These are phyloP conservation scores for Dromas ardeola DNA, from an alignment of 2,113 vertebrate species.

Conservation along the genomic window DNA sequence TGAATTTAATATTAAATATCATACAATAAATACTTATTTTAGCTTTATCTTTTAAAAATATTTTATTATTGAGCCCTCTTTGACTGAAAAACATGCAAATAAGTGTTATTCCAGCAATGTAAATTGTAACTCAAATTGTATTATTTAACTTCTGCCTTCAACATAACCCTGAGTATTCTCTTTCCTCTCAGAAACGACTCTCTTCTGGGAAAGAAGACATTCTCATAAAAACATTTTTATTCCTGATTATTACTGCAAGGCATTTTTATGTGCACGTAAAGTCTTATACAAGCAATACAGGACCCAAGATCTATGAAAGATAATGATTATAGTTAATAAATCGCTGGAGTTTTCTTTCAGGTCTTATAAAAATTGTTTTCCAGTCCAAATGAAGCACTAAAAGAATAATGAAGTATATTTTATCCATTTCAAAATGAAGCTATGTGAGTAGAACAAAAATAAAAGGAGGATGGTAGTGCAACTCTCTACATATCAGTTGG, in stretches of 20 bases:
- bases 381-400: not conserved
- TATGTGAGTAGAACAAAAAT: not conserved
- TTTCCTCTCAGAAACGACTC: not conserved
- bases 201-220: not conserved
- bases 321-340: not conserved
- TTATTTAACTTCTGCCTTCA: not conserved
- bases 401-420: not conserved
- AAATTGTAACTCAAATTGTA: not conserved
- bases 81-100: not conserved
- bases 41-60: not conserved
- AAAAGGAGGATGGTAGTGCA: not conserved
- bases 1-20: not conserved
- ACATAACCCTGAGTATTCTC: not conserved
- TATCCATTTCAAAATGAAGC: not conserved
- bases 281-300: not conserved
- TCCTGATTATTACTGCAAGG: not conserved
- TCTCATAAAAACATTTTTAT: not conserved
- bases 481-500: accelerated
- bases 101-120: not conserved
- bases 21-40: not conserved
- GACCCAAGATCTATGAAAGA: not conserved
- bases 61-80: not conserved
- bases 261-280: not conserved
- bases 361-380: not conserved
- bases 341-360: not conserved